Conservation (phyloP, 1,140 invertebrate genomes). For the Drosophila prosaltans region DNA sequence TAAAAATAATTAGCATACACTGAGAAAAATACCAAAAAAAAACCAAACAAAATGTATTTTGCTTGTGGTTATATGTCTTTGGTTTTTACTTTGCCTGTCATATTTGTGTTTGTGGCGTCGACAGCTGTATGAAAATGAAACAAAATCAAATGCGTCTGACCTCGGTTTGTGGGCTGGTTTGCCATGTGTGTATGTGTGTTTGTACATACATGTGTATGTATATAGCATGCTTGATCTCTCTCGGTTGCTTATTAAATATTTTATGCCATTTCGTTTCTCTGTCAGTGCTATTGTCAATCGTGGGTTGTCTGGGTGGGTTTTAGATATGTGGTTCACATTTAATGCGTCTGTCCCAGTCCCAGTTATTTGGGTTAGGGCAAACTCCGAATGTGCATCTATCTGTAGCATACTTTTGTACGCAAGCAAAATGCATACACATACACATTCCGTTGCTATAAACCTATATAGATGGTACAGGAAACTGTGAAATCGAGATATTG, state of each 20-base stretch:
- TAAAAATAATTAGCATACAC: constrained; percentile 55
- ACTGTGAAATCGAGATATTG: too few species aligned
- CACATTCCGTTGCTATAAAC: neutral
- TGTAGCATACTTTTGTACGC: constrained; percentile 26
- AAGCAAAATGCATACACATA: constrained; percentile 11
- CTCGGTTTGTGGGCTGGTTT: constrained; percentile 1
- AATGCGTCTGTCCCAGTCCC: constrained; percentile 55
- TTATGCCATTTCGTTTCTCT: constrained; percentile 43
- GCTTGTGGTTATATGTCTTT: constrained; percentile 3
- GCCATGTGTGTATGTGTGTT: constrained; percentile 1
- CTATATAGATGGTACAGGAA: too few species aligned
- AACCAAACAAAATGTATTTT: constrained; percentile 2
- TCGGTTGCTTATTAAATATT: constrained; percentile 57
- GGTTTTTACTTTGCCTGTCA: constrained; percentile 21
- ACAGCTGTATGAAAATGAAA: constrained; percentile 35
- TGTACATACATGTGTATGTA: too few species aligned
- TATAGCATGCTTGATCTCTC: constrained; percentile 2
- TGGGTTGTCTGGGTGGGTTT: constrained; percentile 20
- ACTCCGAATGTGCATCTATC: constrained; percentile 36
- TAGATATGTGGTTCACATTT: constrained; percentile 29
- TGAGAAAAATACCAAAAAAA: constrained; percentile 23
- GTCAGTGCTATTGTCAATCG: neutral
- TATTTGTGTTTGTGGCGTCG: constrained; percentile 51
- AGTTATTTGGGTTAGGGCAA: constrained; percentile 39
- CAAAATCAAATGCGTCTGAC: constrained; percentile 36